Base-by-base conservation (phyloP, 2,113 vertebrate genomes). In the Canis aureus region DNA sequence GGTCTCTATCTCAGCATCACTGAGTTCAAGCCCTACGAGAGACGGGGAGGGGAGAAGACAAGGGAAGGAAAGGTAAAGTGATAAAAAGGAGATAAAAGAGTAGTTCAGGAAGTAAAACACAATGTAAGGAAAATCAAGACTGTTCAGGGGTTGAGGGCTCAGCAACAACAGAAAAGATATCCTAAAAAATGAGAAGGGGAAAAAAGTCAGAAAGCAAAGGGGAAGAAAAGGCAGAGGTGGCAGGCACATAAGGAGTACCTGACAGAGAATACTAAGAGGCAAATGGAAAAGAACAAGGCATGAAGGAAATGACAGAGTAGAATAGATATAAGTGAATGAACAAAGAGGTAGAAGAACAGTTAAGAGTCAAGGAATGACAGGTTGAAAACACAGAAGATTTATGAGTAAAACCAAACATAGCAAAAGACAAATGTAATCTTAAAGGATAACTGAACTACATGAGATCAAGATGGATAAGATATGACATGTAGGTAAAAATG, bases 401-500 rank as follows among this genome's bases (percentile, higher is more conserved):
- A 91, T 23, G 12, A 27, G 35, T 55, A 78, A 95, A 25, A 95
- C 35, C 23, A 91, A 93, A 88, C 1, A 59, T 23, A 57, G 91
- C 15, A 84, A 78, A 78, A 74, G 19, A 81, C 13, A 96, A 95
- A 78, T 23, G 23, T 10, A 81, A 89, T 16, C 51, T 94, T 83
- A 83, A 74, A 95, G 19, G 92, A 73, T 43, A 64, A 96, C 13
- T 74, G 38, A 91, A 88, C 78, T 69, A 90, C 6, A 0, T 76
- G 92, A 55, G 38, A 81, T 93, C n/a, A 96, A 91, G 29, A 91
- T 23, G 57, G 23, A 38, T 35, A 94, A 90, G 53, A 76, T 60
- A 92, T 62, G 25, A 78, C 38, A 85, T 35, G 16, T 27, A 94
- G 17, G 32, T 76, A 71, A 95, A 97, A 97, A 94, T 87, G 57